These are phyloP conservation scores for Drosophila chauvacae DNA, from an alignment of 1,140 invertebrate genomes.

Conservation along the genomic window DNA sequence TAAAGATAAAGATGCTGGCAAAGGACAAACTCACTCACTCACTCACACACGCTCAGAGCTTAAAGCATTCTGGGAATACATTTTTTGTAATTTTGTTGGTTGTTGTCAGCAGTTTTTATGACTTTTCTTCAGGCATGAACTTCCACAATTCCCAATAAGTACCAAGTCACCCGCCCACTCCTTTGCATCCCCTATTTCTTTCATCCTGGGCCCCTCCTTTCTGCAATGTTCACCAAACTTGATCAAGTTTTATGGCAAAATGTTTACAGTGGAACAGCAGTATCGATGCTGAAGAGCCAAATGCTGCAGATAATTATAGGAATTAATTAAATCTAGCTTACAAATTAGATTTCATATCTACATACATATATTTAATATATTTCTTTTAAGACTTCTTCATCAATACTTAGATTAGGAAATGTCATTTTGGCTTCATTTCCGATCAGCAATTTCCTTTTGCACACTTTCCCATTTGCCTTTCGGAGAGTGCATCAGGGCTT, in stretches of 20 bases:
- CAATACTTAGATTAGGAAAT: slow-evolving; percentile 1
- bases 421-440: slow-evolving; percentile 13
- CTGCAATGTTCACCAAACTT: slow-evolving; percentile 45
- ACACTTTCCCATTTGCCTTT: slow-evolving; percentile 31
- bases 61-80: slow-evolving; percentile 49
- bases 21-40: slow-evolving; percentile 13
- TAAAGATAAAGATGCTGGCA: slow-evolving; percentile 29
- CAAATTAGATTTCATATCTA: no score
- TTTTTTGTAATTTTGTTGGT: slow-evolving; percentile 49
- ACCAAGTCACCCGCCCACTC: slow-evolving; percentile 22
- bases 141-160: slow-evolving; percentile 53
- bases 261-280: slow-evolving; percentile 20
- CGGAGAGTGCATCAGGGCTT: slow-evolving; percentile 38
- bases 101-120: slow-evolving; percentile 61
- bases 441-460: slow-evolving; percentile 34
- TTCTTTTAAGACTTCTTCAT: no score
- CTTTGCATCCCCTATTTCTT: not conserved
- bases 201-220: not conserved
- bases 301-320: not conserved
- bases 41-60: slow-evolving; percentile 11
- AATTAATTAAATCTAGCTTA: not conserved
- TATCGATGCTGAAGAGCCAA: not conserved
- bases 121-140: slow-evolving; percentile 47
- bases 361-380: not conserved
- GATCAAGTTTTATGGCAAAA: slow-evolving; percentile 47